Evolutionary conservation across 2,888 invertebrate species (phyloP), one percentile per base, ranked within the genome.

Genomic region (Patella ulyssiponensis): DNA sequence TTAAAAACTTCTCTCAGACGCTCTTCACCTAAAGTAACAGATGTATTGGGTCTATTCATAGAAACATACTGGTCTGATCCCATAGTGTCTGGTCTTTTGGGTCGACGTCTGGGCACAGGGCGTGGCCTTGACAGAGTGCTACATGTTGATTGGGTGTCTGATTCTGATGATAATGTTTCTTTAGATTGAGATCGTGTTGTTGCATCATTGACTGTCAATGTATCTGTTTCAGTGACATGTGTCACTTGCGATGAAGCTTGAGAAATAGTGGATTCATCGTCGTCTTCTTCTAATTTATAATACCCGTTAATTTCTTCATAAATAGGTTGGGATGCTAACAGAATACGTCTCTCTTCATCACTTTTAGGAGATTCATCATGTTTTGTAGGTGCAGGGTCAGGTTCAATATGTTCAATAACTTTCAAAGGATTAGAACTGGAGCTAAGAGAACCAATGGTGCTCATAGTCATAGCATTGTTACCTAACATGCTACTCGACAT

Each of bases 281-380:
- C 70, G 15, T 69, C 69, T 1, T 73, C 72, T n/a, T 76, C 69
- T 7, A 71, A 64, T 23, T 79, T 78, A 56, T 71, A 71, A 15
- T 78, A 74, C 1, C 87, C 86, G 74, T 88, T 87, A 9, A 89
- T 89, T 77, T 89, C 89, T 72, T 89, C 89, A 75, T 89, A 89
- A 69, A 89, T 88, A 20, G 89, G 89, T 79, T 89, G 89, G 0
- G 85, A 83, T 1, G 88, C 87, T 15, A 89, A 77, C 27, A 88
- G 73, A 7, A 77, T 77, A 52, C 85, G 70, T 54, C 88, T 80
- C 71, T 86, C 86, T 44, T 87, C 86, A 58, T 83, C 85, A 56
- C 86, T 77, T 51, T 84, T 83, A 3, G 78, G 79, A 17, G 44
- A 11, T 54, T 33, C 53, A 27, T 23, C n/a, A 56, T 52, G 56